Conservation (phyloP, 2,113 vertebrate species). For the Hydrochoerus hydrochaeris region DNA sequence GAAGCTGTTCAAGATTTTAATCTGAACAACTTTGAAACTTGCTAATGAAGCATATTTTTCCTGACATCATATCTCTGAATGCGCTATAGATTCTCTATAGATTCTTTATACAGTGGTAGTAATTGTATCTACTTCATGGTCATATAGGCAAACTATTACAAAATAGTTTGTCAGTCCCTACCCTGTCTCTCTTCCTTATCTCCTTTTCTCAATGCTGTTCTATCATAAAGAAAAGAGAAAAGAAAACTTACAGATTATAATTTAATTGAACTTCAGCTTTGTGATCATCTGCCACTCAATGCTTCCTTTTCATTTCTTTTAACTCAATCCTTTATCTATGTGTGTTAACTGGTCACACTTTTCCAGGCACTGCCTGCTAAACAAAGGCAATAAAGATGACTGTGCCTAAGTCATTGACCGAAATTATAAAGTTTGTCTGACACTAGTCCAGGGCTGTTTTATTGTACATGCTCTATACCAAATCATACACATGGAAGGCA, state of each 20-base stretch:
- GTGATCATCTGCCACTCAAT: background rate
- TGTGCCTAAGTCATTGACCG: background rate
- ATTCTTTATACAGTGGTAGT: background rate
- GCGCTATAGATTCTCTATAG: background rate
- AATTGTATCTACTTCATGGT: background rate
- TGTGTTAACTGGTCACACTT: background rate
- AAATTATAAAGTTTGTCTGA: background rate
- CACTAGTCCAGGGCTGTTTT: background rate
- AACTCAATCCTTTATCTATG: background rate
- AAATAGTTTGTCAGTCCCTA: background rate
- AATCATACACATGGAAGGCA: background rate
- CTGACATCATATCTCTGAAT: background rate
- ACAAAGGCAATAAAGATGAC: background rate
- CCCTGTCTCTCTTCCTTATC: background rate
- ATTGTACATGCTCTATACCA: background rate
- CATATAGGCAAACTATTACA: background rate
- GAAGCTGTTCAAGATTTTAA: background rate
- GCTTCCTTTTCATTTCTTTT: constrained; percentile 11
- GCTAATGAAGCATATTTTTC: background rate
- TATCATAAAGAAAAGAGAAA: background rate
- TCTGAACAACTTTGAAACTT: background rate
- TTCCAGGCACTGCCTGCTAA: background rate
- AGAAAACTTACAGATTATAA: background rate
- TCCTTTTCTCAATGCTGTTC: background rate
- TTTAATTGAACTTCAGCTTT: background rate